These are phyloP conservation scores for Phylloscopus trochiloides DNA, from an alignment of 2,113 vertebrate species.

Conservation along the genomic window DNA sequence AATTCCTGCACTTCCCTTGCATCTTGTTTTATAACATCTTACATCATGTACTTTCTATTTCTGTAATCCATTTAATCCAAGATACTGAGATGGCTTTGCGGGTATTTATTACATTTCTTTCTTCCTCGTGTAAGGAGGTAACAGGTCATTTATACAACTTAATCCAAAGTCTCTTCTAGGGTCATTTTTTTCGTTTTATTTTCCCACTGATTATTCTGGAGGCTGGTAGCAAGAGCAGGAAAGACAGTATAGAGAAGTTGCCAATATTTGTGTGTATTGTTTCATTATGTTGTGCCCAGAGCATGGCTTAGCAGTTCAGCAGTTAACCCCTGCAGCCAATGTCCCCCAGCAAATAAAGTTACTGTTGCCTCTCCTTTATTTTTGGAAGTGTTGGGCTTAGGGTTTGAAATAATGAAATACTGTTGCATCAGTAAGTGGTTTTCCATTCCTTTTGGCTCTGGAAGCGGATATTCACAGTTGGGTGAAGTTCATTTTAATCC, in stretches of 20 bases:
- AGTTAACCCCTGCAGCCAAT: neutral
- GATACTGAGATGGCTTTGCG: conserved; percentile 35
- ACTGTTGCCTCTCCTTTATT: neutral
- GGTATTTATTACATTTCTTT: conserved; percentile 40
- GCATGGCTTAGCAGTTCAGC: neutral
- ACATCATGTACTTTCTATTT: conserved; percentile 53
- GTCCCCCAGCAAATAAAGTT: neutral
- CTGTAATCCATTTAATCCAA: conserved; percentile 58
- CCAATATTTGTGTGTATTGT: neutral
- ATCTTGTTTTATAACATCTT: conserved; percentile 50
- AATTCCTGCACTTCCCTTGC: conserved; percentile 43
- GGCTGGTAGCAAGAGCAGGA: neutral
- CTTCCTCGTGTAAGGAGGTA: conserved; percentile 2
- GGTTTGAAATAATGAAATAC: conserved; percentile 42
- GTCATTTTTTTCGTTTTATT: conserved; percentile 29
- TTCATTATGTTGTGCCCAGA: neutral
- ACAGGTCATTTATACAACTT: conserved; percentile 51
- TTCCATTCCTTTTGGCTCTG: conserved; percentile 61
- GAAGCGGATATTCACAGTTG: conserved; percentile 50
- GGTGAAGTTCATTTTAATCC: conserved; percentile 67
- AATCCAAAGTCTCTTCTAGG: conserved; percentile 21
- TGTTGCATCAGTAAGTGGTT: conserved; percentile 53
- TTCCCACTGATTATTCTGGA: neutral
- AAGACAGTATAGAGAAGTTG: neutral
- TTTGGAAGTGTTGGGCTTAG: neutral